phyloP scores from a whole-genome alignment of 2,113 vertebrate species.

The Megaceryle maxima region DNA sequence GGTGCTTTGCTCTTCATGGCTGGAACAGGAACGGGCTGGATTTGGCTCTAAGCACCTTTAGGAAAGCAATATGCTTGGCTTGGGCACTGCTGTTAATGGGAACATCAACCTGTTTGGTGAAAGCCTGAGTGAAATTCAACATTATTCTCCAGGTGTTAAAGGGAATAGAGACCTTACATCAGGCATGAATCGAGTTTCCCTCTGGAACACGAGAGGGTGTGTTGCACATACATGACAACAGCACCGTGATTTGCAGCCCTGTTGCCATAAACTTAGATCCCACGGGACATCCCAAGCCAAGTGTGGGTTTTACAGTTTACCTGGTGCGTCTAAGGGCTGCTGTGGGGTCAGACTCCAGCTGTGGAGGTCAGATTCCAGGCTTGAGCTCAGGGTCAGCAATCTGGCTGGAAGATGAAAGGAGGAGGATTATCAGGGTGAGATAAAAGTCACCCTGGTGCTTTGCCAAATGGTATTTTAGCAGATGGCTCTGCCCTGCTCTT shows the following conservation, averaged over 20 bases:
- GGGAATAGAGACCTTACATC: neutral
- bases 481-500: neutral
- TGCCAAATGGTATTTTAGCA: neutral
- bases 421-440: neutral
- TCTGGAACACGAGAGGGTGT: neutral
- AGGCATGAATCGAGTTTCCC: neutral
- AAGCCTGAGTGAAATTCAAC: slow-evolving; percentile 7
- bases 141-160: neutral
- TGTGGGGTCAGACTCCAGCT: neutral
- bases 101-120: neutral
- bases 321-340: neutral
- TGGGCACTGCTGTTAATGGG: neutral
- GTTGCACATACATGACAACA: neutral
- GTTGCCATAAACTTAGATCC: neutral
- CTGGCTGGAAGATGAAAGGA: neutral
- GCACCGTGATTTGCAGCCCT: neutral
- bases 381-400: neutral
- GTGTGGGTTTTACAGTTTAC: neutral
- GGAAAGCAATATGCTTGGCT: neutral
- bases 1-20: neutral
- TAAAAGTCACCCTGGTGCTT: neutral
- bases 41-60: neutral
- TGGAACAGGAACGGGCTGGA: neutral
- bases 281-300: neutral
- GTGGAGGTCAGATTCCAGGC: neutral